Evolutionary conservation across 2,888 invertebrate genomes (phyloP).

Genomic region (Thymelicus acteon): DNA sequence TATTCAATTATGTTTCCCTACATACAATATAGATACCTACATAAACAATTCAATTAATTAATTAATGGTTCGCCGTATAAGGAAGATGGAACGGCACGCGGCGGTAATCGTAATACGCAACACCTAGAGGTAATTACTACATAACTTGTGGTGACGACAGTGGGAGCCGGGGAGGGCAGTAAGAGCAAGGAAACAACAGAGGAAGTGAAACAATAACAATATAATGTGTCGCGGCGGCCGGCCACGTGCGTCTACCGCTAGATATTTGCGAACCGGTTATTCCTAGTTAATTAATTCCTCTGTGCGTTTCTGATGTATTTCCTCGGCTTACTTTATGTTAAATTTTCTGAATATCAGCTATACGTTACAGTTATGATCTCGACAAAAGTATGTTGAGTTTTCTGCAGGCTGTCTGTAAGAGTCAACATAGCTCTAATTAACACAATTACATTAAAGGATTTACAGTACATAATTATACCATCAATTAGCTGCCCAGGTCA

Average conservation of each 20-base stretch:
- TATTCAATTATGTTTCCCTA: neutral
- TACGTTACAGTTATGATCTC: too few relatives aligned
- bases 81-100: constrained; percentile 1
- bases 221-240: neutral
- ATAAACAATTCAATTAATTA: neutral
- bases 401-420: too few relatives aligned
- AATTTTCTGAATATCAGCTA: too few relatives aligned
- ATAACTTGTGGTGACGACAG: neutral
- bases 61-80: neutral
- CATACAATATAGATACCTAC: neutral
- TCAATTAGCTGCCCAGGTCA: too few relatives aligned
- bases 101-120: neutral
- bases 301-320: neutral
- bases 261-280: constrained; percentile 9
- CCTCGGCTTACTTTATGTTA: neutral
- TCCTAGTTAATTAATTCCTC: constrained; percentile 9
- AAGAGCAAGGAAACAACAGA: neutral
- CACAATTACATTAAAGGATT: too few relatives aligned
- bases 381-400: too few relatives aligned
- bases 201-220: neutral
- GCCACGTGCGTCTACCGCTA: neutral
- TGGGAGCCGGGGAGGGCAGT: neutral
- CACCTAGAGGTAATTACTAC: neutral
- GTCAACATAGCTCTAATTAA: too few relatives aligned
- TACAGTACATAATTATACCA: too few relatives aligned